Conservation (phyloP, 2,888 invertebrate species). For the Scrobipalpa costella region DNA sequence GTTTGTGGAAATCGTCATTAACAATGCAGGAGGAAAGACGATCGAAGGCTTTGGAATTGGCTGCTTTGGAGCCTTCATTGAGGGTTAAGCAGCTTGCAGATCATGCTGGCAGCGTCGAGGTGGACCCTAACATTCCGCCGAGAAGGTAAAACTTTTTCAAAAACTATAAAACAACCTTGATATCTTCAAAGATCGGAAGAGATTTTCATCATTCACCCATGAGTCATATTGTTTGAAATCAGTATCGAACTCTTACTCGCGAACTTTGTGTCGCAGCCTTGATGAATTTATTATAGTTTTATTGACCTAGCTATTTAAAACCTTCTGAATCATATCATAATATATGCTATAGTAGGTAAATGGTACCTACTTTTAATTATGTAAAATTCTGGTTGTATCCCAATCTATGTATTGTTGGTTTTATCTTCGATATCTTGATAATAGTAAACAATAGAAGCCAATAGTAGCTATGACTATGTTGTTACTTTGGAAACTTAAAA, state of each 20-base stretch:
- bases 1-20: not conserved
- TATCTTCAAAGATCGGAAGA: not conserved
- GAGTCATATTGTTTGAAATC: not conserved
- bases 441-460: not conserved
- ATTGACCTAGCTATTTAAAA: not conserved
- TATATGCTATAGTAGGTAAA: too few relatives aligned
- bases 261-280: not conserved
- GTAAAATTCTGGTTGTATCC: too few relatives aligned
- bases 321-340: too few relatives aligned
- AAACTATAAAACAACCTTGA: not conserved
- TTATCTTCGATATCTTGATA: not conserved
- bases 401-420: not conserved
- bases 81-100: constrained; percentile 85
- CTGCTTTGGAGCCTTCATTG: constrained; percentile 82
- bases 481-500: not conserved
- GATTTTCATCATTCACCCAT: not conserved
- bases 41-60: constrained; percentile 54
- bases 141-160: constrained; percentile 80
- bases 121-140: constrained; percentile 88
- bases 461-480: not conserved
- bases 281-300: not conserved
- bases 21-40: constrained; percentile 54
- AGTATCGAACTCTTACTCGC: not conserved
- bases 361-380: too few relatives aligned
- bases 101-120: constrained; percentile 85